phyloP scores from a whole-genome alignment of 2,113 vertebrate genomes.

The Alligator mississippiensis region DNA sequence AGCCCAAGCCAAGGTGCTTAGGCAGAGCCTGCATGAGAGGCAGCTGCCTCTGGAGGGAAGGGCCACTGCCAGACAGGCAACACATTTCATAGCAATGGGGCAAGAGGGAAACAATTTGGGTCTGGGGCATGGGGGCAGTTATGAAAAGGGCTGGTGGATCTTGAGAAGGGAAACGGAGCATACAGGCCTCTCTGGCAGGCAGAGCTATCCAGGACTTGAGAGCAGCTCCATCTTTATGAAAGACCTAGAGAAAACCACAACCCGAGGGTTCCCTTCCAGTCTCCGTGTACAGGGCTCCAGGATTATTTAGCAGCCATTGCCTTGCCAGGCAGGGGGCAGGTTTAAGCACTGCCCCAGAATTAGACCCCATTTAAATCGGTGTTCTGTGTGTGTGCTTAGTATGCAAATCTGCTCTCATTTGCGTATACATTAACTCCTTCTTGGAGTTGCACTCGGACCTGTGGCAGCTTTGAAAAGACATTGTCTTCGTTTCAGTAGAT shows the following conservation, averaged over 20 bases:
- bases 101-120: not conserved
- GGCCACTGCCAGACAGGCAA: not conserved
- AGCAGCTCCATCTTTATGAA: constrained; percentile 4
- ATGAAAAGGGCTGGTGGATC: not conserved
- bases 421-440: not conserved
- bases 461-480: not conserved
- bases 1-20: not conserved
- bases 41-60: not conserved
- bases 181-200: not conserved
- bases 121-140: not conserved
- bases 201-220: constrained; percentile 26
- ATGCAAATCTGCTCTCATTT: not conserved
- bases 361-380: not conserved
- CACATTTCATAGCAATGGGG: not conserved
- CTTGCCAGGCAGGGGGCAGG: not conserved
- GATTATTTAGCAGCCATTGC: not conserved
- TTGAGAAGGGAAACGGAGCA: not conserved
- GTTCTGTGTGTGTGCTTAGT: not conserved
- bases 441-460: not conserved
- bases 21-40: not conserved
- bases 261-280: not conserved
- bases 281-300: not conserved
- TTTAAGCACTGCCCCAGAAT: not conserved
- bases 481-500: constrained; percentile 4
- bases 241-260: not conserved